Conservation (phyloP, 2,888 invertebrate species). For the Deroplatys truncata region DNA sequence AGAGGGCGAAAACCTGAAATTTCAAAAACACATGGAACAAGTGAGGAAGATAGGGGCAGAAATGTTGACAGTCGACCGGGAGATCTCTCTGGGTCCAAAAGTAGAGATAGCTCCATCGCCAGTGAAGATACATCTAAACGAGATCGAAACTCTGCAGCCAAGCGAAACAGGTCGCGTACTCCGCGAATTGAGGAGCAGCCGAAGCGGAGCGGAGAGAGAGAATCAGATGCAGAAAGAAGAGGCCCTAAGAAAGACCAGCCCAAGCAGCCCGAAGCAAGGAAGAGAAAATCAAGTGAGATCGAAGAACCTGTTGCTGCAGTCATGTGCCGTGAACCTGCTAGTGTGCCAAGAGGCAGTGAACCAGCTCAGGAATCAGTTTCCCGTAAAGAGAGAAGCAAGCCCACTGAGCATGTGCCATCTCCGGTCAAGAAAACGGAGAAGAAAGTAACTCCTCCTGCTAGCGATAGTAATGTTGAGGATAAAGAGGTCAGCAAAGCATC, state of each 20-base stretch:
- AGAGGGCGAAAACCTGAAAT: constrained; percentile 27
- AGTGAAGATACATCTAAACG: constrained; percentile 17
- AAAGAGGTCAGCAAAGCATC: constrained; percentile 6
- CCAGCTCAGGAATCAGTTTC: constrained; percentile 9
- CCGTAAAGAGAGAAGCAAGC: constrained; percentile 54
- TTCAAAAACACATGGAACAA: constrained; percentile 30
- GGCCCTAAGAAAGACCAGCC: constrained; percentile 19
- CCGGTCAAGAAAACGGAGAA: constrained; percentile 50
- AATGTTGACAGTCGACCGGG: constrained; percentile 60
- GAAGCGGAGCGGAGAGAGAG: constrained; percentile 46
- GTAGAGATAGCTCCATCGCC: constrained; percentile 38
- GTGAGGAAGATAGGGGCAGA: constrained; percentile 60
- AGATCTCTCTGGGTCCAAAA: constrained; percentile 61
- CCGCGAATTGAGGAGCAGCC: constrained; percentile 39
- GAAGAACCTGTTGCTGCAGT: constrained; percentile 8
- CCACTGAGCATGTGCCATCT: constrained; percentile 51
- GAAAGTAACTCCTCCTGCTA: constrained; percentile 45
- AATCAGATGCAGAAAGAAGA: constrained; percentile 32
- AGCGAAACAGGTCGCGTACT: constrained; percentile 25
- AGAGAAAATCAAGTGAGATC: constrained; percentile 45
- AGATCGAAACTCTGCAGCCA: constrained; percentile 10
- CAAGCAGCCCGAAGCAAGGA: constrained; percentile 35
- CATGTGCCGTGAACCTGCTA: constrained; percentile 22
- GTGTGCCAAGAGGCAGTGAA: constrained; percentile 14
- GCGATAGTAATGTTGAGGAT: background rate